Percentiles rank a stretch among this genome's conserved stretches.
These are phyloP conservation scores for Microplitis deprimator DNA, from an alignment of 2,888 invertebrate species.

Conservation along the genomic window DNA sequence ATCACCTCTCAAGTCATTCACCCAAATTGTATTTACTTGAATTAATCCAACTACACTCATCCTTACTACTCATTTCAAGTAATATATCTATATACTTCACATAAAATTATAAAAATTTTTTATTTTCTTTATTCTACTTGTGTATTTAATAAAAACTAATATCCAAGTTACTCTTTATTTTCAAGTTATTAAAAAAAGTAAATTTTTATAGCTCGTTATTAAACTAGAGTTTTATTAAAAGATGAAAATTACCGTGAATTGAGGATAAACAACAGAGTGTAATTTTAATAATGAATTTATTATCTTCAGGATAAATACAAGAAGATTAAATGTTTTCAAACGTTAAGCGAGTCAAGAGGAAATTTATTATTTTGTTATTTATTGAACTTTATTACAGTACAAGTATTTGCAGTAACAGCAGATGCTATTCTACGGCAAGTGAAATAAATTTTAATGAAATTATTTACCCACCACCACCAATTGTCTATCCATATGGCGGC, in stretches of 20 bases:
- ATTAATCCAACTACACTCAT: not conserved
- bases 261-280: slow-evolving; percentile 7
- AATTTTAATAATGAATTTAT: not conserved
- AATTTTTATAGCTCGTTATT: not conserved
- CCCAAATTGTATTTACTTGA: slow-evolving; percentile 59
- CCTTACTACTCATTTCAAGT: not conserved
- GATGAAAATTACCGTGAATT: not conserved
- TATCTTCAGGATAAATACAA: not conserved
- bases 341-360: slow-evolving; percentile 43
- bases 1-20: slow-evolving; percentile 67
- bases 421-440: slow-evolving; percentile 1
- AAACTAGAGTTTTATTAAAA: not conserved
- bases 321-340: not conserved
- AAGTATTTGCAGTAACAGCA: slow-evolving; percentile 37
- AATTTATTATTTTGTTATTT: slow-evolving; percentile 48
- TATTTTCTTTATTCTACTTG: too few species aligned
- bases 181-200: too few species aligned
- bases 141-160: too few species aligned
- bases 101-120: too few species aligned
- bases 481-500: slow-evolving; percentile 75
- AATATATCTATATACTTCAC: not conserved
- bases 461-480: slow-evolving; percentile 71
- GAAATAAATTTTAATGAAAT: slow-evolving; percentile 39
- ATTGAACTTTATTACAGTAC: slow-evolving; percentile 46
- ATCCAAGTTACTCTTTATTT: too few species aligned